Evolutionary conservation across 2,797 vertebrate species (phyloP), one percentile per base, ranked within the genome.

Genomic region (Dermochelys coriacea): DNA sequence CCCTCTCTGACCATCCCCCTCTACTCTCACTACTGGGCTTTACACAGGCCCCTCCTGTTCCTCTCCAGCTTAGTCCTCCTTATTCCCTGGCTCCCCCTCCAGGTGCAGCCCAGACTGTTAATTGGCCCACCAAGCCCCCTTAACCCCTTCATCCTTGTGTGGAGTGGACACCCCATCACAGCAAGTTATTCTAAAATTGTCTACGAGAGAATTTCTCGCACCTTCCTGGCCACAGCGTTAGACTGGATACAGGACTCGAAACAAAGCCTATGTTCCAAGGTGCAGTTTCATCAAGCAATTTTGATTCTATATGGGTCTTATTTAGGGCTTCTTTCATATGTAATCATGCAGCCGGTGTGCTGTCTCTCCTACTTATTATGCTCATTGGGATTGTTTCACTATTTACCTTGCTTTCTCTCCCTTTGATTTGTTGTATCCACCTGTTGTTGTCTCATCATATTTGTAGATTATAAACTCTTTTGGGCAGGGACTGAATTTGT

Each of bases 181-280:
- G 59, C 34, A 68, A 21, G 61, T 64, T 68, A 21, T 5, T 4
- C 12, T 1, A 0, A 9, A 4, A 1, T 2, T 3, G 6, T 27
- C 47, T 74, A 23, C 1, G 6, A 51, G 23, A 41, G 37, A 18
- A 15, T 54, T 57, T 23, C n/a, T 16, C 6, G 1, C 50, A 82
- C 51, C 5, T 57, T 52, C 64, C 47, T 15, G 8, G 31, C 18
- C 31, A 29, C 49, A 37, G 11, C 21, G 29, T 79, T 8, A 34
- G 25, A 75, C 51, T 15, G 64, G 50, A 47, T 9, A n/a, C 23
- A 61, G 59, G 12, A 61, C 29, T 34, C 12, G 6, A 34, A 15
- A 61, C 51, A 61, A 19, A 16, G 27, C 54, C 51, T 59, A 9
- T 29, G 12, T 81, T 89, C 88, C 19, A 34, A 82, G 57, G 16